Evolutionary conservation across 2,888 invertebrate genomes (phyloP).

Genomic region (Peribatodes rhomboidaria): DNA sequence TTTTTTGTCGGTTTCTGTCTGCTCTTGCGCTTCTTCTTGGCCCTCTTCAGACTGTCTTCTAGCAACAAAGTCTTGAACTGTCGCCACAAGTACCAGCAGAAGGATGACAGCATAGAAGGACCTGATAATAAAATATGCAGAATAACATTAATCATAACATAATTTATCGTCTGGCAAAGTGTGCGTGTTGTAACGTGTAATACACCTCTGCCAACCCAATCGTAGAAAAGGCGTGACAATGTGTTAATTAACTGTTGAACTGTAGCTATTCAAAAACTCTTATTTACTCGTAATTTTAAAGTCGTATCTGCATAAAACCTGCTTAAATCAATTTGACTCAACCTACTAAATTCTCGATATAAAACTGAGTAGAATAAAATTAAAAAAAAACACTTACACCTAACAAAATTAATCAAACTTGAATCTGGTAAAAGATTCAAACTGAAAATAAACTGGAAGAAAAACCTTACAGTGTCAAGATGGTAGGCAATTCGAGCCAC

Average conservation of each 20-base stretch:
- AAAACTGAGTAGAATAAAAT: no score
- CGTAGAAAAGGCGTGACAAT: no score
- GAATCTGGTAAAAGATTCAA: neutral
- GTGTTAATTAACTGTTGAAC: no score
- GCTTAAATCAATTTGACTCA: no score
- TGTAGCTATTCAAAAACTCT: no score
- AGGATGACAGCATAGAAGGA: slow-evolving; percentile 74
- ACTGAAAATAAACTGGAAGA: neutral
- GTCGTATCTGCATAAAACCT: no score
- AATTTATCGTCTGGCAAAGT: neutral
- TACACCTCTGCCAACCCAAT: no score
- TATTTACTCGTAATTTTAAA: no score
- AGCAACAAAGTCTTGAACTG: slow-evolving; percentile 75
- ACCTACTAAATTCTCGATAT: no score
- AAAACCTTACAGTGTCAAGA: slow-evolving; percentile 75
- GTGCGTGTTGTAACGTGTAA: no score
- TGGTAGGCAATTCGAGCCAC: slow-evolving; percentile 73
- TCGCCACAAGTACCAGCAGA: slow-evolving; percentile 76
- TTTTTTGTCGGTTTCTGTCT: slow-evolving; percentile 55
- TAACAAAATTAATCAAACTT: no score
- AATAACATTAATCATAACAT: neutral
- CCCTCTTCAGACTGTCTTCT: slow-evolving; percentile 56
- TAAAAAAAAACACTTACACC: no score
- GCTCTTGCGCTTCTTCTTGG: slow-evolving; percentile 57
- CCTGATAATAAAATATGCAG: slow-evolving; percentile 57